A percentile compares a stretch with the other conserved stretches of the same genome.
Evolutionary conservation across 2,797 vertebrate genomes (phyloP).

Genomic region (Macropus fuliginosus): DNA sequence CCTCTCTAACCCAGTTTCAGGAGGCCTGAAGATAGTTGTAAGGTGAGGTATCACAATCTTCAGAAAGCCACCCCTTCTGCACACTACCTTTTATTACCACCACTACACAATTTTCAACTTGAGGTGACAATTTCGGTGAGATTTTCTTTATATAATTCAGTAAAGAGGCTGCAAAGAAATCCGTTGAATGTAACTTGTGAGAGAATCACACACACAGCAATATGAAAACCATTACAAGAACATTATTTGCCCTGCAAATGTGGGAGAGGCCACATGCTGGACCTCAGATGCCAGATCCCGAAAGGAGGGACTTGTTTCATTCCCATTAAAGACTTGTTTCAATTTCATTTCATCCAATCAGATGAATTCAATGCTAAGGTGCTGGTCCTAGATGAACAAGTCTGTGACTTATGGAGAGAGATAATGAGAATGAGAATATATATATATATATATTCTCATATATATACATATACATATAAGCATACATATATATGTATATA

Average conservation of each 20-base stretch:
- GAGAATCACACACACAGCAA: not conserved
- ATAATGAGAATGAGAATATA: too few species aligned
- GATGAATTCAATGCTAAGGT: not conserved
- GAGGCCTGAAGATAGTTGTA: not conserved
- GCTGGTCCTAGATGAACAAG: not conserved
- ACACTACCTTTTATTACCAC: not conserved
- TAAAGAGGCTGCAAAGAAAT: not conserved
- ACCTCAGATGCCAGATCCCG: not conserved
- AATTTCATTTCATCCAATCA: not conserved
- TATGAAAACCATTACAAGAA: not conserved
- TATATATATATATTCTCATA: too few species aligned
- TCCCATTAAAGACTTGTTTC: not conserved
- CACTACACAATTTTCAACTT: not conserved
- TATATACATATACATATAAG: too few species aligned
- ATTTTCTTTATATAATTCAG: constrained; percentile 27
- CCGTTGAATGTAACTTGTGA: not conserved
- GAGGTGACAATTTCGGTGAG: not conserved
- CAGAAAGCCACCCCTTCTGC: not conserved
- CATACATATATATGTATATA: too few species aligned
- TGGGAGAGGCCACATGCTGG: not conserved
- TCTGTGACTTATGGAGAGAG: not conserved
- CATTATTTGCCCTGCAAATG: not conserved
- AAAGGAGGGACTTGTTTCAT: not conserved
- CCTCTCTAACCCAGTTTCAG: not conserved
- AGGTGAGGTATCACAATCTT: not conserved